Base-by-base conservation (phyloP, 1,140 invertebrate genomes). In the Himalopsyche phryganea region DNA sequence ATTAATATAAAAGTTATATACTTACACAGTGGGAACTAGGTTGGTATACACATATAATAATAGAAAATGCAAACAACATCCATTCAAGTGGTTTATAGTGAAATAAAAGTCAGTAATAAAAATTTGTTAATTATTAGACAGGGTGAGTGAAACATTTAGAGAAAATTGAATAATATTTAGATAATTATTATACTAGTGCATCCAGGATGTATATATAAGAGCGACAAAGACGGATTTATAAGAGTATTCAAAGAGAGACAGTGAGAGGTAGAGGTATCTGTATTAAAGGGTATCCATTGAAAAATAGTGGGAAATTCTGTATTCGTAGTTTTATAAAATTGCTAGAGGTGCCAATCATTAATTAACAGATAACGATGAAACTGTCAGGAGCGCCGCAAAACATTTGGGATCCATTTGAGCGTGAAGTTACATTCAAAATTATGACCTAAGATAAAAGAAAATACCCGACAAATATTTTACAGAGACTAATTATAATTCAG, bases 221-320 rank as follows among this genome's bases (percentile, higher is more conserved):
- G 32, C 50, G 53, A 52, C 54, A 58, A 51, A 61, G 54, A 58
- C 51, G 46, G 50, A 62, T 47, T 45, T 23, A 45, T 46, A 42
- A 41, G 40, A 58, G 35, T 47, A 38, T 54, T 54, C 32, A 42
- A 52, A 53, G 60, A 61, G 60, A 62, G 55, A 62, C 60, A 62
- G 60, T 58, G 55, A 53, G 13, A 53, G 33, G 23, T 38, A 51
- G 36, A 40, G 38, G n/a, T 40, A 4, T 40, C 4, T 40, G 5
- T 15, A 15, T 40, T 6, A 3, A 11, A 15, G 11, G 15, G 11
- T 40, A 40, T 40, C n/a, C 15, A 40, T 40, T 40, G 38, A 40
- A 40, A 40, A 40, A 40, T 15, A 40, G 38, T 40, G 38, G 38
- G 38, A 6, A 40, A 40, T 40, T 40, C 23, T 28, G 23, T 40